A percentile compares a stretch with the other conserved stretches of the same genome.
These are phyloP conservation scores for Ornithoptera priamus DNA, from an alignment of 2,888 invertebrate genomes.

Conservation along the genomic window DNA sequence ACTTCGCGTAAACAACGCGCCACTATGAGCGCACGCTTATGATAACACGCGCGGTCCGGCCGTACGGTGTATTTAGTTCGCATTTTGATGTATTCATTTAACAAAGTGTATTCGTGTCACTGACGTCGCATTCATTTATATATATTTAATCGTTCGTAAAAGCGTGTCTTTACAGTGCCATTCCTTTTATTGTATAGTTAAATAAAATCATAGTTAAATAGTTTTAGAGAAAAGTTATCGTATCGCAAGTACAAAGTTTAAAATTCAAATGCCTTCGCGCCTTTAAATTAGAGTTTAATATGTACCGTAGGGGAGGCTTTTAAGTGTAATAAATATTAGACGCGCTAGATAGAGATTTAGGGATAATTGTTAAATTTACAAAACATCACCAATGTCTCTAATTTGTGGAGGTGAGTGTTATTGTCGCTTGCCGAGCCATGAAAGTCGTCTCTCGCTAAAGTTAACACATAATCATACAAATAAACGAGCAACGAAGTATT, in stretches of 20 bases:
- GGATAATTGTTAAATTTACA: slow-evolving; percentile 42
- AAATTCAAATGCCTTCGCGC: slow-evolving; percentile 74
- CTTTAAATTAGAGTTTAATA: slow-evolving; percentile 50
- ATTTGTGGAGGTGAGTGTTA: slow-evolving; percentile 73
- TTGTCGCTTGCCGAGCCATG: slow-evolving; percentile 38
- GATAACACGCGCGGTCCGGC: slow-evolving; percentile 47
- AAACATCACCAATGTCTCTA: slow-evolving; percentile 64
- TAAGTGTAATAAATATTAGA: slow-evolving; percentile 54
- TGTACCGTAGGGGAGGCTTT: slow-evolving; percentile 55
- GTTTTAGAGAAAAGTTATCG: slow-evolving; percentile 53
- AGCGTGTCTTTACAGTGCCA: slow-evolving; percentile 79
- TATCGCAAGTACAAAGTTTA: slow-evolving; percentile 76
- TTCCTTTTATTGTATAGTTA: slow-evolving; percentile 62
- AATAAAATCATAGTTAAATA: neutral
- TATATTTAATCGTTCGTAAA: slow-evolving; percentile 36
- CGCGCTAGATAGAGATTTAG: slow-evolving; percentile 51
- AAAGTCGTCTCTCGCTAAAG: slow-evolving; percentile 24
- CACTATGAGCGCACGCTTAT: slow-evolving; percentile 59
- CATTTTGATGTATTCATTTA: slow-evolving; percentile 72
- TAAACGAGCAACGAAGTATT: too few species aligned
- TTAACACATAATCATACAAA: too few species aligned
- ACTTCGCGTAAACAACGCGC: slow-evolving; percentile 64
- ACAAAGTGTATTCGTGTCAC: slow-evolving; percentile 43
- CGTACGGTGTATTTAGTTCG: slow-evolving; percentile 63
- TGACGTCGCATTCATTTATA: slow-evolving; percentile 47